Evolutionary conservation across 2,797 vertebrate genomes (phyloP).

Genomic region (Enteromius mattozi): DNA sequence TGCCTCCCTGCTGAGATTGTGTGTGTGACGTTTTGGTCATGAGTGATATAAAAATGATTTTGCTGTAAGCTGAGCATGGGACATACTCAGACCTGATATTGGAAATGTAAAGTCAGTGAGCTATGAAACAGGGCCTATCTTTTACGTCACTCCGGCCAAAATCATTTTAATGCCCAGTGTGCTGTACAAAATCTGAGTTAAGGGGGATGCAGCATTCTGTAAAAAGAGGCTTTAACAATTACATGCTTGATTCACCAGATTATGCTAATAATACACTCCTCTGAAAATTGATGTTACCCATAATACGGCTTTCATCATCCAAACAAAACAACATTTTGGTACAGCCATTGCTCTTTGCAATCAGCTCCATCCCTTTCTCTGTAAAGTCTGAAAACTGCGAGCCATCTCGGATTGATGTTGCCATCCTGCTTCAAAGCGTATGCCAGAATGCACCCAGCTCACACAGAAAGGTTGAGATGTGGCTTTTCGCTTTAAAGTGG

Average conservation of each 20-base stretch:
- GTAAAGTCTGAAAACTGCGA: background rate
- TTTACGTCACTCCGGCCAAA: constrained; percentile 14
- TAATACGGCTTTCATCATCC: constrained; percentile 19
- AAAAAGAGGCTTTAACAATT: constrained; percentile 45
- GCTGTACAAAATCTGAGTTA: constrained; percentile 32
- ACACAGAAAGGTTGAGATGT: background rate
- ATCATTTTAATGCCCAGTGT: constrained; percentile 41
- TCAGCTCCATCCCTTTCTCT: background rate
- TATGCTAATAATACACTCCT: constrained; percentile 26
- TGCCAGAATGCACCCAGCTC: constrained; percentile 2
- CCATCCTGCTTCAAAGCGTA: constrained; percentile 9
- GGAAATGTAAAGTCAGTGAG: constrained; percentile 47
- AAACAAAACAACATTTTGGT: constrained; percentile 27
- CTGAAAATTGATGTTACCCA: constrained; percentile 15
- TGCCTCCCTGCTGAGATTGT: constrained; percentile 39
- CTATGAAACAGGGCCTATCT: constrained; percentile 51
- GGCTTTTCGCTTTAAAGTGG: constrained; percentile 22
- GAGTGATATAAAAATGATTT: constrained; percentile 54
- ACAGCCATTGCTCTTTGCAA: background rate
- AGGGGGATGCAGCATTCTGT: constrained; percentile 1
- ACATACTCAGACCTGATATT: constrained; percentile 49
- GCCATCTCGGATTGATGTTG: constrained; percentile 8
- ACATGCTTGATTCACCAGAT: constrained; percentile 28
- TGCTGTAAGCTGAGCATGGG: constrained; percentile 45
- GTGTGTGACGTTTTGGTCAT: constrained; percentile 43